Base-by-base conservation (phyloP, 2,797 vertebrate species). In the Acanthurus tractus region DNA sequence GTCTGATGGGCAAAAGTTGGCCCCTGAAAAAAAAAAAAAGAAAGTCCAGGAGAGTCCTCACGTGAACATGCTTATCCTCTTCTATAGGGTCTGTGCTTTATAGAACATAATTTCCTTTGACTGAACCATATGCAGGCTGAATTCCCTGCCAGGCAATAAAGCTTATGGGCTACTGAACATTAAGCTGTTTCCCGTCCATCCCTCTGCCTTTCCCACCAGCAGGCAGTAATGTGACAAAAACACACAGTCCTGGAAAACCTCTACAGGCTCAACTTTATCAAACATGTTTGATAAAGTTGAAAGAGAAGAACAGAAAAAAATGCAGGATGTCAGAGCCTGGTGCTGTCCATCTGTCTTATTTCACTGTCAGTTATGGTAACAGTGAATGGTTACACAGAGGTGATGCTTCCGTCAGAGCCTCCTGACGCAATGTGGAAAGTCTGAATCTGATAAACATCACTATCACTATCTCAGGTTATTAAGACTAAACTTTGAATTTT, bases 111-210 rank as follows among this genome's bases (percentile, higher is more conserved):
- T 70, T 87, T 73, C 40, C 57, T 59, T 52, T 63, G 70, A 79
- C 62, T 67, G 53, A 38, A 82, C 40, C 48, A 70, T 2, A n/a
- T 82, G 75, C 34, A 67, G 54, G 44, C 62, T 69, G 18, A 58
- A 53, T 79, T 89, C 81, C 83, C 83, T 66, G 74, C 54, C 53
- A 79, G 73, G 78, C 70, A 57, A 81, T 88, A 86, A 92, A 90
- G 70, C 69, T 71, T 70, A 79, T 55, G 92, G 87, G 83, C 90
- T 91, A 89, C 88, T 84, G 85, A 88, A 69, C 79, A 87, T 89
- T 22, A 86, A 87, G 68, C 82, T 93, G 86, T 88, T 93, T 91
- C 63, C 86, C 86, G 57, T 91, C 71, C 64, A 54, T 82, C 64
- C 54, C 56, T 69, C 42, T 70, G 69, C 56, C 52, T 86, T 50